These are phyloP conservation scores for Ptychodera flava DNA, from an alignment of 35 echinoderm and acorn worm genomes.

Conservation along the genomic window DNA sequence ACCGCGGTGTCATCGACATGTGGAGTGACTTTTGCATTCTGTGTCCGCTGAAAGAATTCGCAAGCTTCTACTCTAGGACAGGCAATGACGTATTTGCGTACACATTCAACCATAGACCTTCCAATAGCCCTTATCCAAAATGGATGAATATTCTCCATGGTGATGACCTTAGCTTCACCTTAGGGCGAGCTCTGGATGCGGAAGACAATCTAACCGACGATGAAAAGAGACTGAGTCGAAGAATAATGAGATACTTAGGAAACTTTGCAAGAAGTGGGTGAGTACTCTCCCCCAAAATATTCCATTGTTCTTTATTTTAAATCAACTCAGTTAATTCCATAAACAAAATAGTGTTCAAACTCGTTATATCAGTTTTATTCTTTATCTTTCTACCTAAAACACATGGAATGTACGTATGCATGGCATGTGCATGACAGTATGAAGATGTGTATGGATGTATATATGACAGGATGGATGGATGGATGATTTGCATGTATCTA, in stretches of 20 bases:
- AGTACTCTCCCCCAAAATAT: neutral
- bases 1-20: conserved; percentile 36
- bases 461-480: too few species aligned
- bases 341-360: too few species aligned
- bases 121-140: conserved; percentile 60
- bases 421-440: neutral
- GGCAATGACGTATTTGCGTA: conserved; percentile 58
- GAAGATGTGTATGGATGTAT: neutral
- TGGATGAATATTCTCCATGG: conserved; percentile 98
- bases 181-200: conserved; percentile 64
- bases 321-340: neutral
- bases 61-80: conserved; percentile 34
- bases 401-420: neutral
- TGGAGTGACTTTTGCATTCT: conserved; percentile 48
- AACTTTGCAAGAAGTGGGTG: conserved; percentile 97
- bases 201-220: conserved; percentile 36
- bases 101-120: conserved; percentile 51
- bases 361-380: too few species aligned
- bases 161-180: conserved; percentile 71
- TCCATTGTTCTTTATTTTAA: neutral
- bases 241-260: conserved; percentile 79
- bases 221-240: conserved; percentile 49
- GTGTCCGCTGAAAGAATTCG: conserved; percentile 54
- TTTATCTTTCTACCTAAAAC: neutral
- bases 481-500: too few species aligned